Base-by-base conservation (phyloP, 2,888 invertebrate genomes). In the Ditula angustiorana region DNA sequence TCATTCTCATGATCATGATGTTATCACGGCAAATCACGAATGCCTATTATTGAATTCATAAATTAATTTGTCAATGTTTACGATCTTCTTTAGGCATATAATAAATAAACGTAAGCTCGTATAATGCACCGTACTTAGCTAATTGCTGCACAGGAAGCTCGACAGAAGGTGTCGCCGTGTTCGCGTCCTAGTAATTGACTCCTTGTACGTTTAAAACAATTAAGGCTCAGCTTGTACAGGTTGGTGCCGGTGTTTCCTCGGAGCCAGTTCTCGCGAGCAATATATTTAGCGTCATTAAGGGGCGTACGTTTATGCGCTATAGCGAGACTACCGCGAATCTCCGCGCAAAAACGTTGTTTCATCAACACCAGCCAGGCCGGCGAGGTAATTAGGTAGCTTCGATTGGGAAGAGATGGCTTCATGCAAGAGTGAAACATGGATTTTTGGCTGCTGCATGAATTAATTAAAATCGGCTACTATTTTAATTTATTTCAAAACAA, bases 321-420 rank as follows among this genome's bases (percentile, higher is more conserved):
- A 86, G 82, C 75, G 70, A 78, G 79, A 80, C 82, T 85, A 81
- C 85, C 80, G 80, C 79, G 84, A 83, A 83, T 78, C 81, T 74
- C 63, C 60, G 56, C 69, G 77, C 81, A 89, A 90, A 88, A 90
- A 88, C 81, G 73, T 76, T 79, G 79, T 83, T 85, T 84, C 85
- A 88, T 88, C 88, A 87, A 86, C 88, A 86, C 85, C 82, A 83
- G 71, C 78, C 68, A 71, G 79, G 76, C 74, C 75, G 74, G 75
- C 71, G 73, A 68, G 79, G 82, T 83, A 87, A 89, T 90, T 87
- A 88, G 64, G 64, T 59, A 59, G 85, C 73, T 83, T 82, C 76
- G 78, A 82, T 83, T 78, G 80, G 76, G 67, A 69, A 73, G 68
- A 71, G 63, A 80, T 28, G 63, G 76, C 44, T 67, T 75, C 75